Evolutionary conservation across 2,113 vertebrate species (phyloP).

Genomic region (Epinephelus cyanopodus): DNA sequence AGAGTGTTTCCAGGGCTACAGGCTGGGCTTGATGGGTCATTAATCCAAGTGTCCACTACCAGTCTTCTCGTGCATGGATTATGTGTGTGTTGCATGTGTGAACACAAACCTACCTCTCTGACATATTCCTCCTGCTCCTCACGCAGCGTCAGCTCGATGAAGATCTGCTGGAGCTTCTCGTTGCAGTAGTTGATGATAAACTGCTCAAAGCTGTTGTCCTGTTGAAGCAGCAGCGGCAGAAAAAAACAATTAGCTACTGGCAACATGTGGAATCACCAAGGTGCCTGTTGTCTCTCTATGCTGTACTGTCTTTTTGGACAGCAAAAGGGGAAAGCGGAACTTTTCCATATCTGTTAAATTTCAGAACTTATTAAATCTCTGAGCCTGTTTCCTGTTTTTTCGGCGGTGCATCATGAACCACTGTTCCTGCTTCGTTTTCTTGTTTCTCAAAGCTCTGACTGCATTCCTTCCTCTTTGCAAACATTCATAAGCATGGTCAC

Average conservation of each 20-base stretch:
- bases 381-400: neutral
- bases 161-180: conserved; percentile 98
- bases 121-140: conserved; percentile 98
- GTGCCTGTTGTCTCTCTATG: neutral
- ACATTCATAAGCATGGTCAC: neutral
- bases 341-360: conserved; percentile 6
- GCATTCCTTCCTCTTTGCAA: neutral
- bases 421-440: neutral
- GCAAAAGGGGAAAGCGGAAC: neutral
- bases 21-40: conserved; percentile 10
- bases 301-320: neutral
- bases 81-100: neutral
- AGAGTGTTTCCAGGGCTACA: neutral
- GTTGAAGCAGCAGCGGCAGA: conserved; percentile 9
- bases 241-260: conserved; percentile 23
- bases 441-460: neutral
- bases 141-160: conserved; percentile 97
- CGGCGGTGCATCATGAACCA: neutral
- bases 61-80: neutral
- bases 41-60: neutral
- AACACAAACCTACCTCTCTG: conserved; percentile 88
- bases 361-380: neutral
- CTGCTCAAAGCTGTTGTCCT: conserved; percentile 99
- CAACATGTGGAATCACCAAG: neutral
- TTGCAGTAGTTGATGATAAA: conserved; percentile 99